Percentiles rank a stretch among this genome's conserved stretches.
Evolutionary conservation across 2,888 invertebrate species (phyloP).

Genomic region (Cenopis cana): DNA sequence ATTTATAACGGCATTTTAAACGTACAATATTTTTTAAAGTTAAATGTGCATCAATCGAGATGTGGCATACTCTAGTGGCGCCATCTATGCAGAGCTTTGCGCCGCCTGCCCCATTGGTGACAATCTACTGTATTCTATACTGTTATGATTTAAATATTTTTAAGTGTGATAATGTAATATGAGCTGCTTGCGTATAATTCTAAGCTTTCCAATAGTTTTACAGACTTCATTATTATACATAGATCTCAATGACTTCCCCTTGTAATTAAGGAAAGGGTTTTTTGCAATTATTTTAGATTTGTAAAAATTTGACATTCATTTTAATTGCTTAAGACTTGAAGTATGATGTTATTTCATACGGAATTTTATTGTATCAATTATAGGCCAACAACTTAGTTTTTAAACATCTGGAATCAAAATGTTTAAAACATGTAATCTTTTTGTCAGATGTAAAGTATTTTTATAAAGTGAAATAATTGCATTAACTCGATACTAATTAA

Average conservation of each 20-base stretch:
- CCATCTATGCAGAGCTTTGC: no score
- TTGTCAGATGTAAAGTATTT: background rate
- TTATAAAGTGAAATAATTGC: constrained; percentile 39
- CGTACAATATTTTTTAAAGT: no score
- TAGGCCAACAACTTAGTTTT: background rate
- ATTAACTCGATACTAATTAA: constrained; percentile 41
- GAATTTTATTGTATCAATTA: background rate
- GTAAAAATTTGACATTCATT: constrained; percentile 18
- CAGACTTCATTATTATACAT: constrained; percentile 34
- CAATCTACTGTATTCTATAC: background rate
- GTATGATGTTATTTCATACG: no score
- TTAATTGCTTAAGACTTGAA: background rate
- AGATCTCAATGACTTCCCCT: constrained; percentile 43
- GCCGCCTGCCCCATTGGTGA: no score
- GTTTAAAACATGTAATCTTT: no score
- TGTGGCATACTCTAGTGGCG: no score
- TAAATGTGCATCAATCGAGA: no score
- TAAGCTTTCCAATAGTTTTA: constrained; percentile 40
- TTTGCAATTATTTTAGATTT: constrained; percentile 5
- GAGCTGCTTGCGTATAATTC: constrained; percentile 29
- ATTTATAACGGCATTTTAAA: no score
- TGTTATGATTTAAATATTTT: constrained; percentile 8
- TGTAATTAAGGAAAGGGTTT: constrained; percentile 35
- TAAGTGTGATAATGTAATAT: constrained; percentile 12
- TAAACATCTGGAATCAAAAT: background rate